Conservation (phyloP, 2,888 invertebrate genomes). For the Meiosimyza platycephala region DNA sequence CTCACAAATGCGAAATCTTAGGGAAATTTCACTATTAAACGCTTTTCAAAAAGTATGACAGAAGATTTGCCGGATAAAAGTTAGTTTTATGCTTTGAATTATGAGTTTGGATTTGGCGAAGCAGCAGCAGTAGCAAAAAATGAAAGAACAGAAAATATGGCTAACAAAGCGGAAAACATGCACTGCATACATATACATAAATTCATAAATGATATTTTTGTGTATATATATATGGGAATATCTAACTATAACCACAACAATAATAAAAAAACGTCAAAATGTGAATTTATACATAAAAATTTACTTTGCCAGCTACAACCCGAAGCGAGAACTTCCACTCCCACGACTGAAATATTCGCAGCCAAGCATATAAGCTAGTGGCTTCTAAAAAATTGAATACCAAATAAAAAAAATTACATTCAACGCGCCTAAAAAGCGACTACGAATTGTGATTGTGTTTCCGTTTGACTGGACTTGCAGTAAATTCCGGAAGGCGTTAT, state of each 20-base stretch:
- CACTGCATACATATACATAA: constrained; percentile 8
- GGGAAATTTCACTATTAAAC: constrained; percentile 22
- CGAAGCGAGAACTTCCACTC: too few relatives aligned
- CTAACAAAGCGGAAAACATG: constrained; percentile 25
- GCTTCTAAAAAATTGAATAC: too few relatives aligned
- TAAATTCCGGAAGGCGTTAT: constrained; percentile 26
- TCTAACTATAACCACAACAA: too few relatives aligned
- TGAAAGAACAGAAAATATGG: constrained; percentile 12
- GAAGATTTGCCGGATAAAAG: constrained; percentile 28
- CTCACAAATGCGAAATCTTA: constrained; percentile 4
- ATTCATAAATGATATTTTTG: too few relatives aligned
- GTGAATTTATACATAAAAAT: too few relatives aligned
- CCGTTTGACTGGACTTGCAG: constrained; percentile 25
- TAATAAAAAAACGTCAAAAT: not conserved
- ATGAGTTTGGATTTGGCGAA: constrained; percentile 14
- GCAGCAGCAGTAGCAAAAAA: not conserved
- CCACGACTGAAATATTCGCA: too few relatives aligned
- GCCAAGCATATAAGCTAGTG: too few relatives aligned
- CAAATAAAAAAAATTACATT: not conserved
- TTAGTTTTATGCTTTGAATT: constrained; percentile 26
- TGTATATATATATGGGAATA: too few relatives aligned
- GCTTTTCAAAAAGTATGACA: constrained; percentile 29
- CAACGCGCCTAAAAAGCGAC: constrained; percentile 27
- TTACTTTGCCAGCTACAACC: too few relatives aligned
- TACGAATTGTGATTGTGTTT: constrained; percentile 31